Base-by-base conservation (phyloP, 2,113 vertebrate species). In the Phocoena phocoena region DNA sequence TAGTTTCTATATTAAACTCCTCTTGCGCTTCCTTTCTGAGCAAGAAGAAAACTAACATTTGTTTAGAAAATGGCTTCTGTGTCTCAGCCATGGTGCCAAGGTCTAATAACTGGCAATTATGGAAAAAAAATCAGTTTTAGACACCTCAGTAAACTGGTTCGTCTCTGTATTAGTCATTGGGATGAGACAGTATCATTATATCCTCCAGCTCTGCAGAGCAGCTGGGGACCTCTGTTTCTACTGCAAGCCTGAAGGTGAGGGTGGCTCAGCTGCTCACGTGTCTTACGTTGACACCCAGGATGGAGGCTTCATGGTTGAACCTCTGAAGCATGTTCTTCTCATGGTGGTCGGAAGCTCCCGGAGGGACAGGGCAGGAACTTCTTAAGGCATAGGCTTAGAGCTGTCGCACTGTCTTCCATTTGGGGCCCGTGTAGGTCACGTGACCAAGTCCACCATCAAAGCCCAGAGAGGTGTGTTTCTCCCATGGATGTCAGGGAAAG, bases 61-160 rank as follows among this genome's bases (percentile, higher is more conserved):
- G 63, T 76, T 84, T 28, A 83, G 63, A 95, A 93, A 92, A 90
- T 76, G n/a, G 31, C 36, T 60, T 36, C 71, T 90, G 28, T 28
- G 60, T 84, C 87, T 90, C 36, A 84, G 12, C 31, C n/a, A 12
- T 10, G 1, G 15, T 74, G 5, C n/a, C 7, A 36, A 81, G 79
- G 50, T 28, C 28, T 83, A 44, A 44, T 86, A 86, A 12, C 26
- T 71, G 28, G 26, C 55, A 90, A 23, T 58, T 80, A 88, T 70
- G 33, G 3, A 21, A 74, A 74, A n/a, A 85, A n/a, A 26, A 50
- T 60, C 11, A 21, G 67, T 74, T 83, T 44, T 62, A 71, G 68
- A 53, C 23, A 60, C 58, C 36, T 82, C 28, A 33, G 1, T n/a
- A 23, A 71, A 41, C 20, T 71, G 7, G 20, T 33, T 14, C 17